These are phyloP conservation scores for Ennomos quercinarius DNA, from an alignment of 2,888 invertebrate genomes.

Conservation along the genomic window DNA sequence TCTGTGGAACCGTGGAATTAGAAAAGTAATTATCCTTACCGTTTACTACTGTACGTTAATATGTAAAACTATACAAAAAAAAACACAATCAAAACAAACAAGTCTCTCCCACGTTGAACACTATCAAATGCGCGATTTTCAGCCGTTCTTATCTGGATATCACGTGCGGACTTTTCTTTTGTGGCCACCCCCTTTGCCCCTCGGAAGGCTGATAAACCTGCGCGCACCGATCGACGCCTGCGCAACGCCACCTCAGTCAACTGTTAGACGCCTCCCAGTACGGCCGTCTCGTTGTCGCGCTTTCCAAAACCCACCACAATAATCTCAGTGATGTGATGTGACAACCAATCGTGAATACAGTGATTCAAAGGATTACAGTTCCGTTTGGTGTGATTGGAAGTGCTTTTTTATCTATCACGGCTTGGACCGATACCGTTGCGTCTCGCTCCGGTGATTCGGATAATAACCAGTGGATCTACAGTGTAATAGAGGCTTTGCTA, in stretches of 20 bases:
- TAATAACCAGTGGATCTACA: conserved; percentile 79
- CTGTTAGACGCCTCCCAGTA: conserved; percentile 55
- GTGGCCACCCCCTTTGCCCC: conserved; percentile 64
- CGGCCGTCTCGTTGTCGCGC: conserved; percentile 54
- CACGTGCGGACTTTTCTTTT: conserved; percentile 79
- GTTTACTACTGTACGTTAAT: too few species aligned
- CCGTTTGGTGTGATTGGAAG: conserved; percentile 39
- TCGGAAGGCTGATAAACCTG: conserved; percentile 78
- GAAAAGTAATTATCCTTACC: too few species aligned
- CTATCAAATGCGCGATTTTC: conserved; percentile 55
- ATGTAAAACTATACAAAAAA: not conserved
- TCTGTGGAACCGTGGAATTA: too few species aligned
- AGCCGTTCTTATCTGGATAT: conserved; percentile 65
- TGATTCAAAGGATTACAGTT: conserved; percentile 44
- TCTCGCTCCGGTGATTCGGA: conserved; percentile 76
- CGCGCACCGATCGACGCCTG: conserved; percentile 62
- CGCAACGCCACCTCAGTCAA: conserved; percentile 77
- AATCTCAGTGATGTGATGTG: conserved; percentile 60
- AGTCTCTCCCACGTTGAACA: conserved; percentile 24
- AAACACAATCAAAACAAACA: conserved; percentile 39
- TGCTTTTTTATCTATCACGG: conserved; percentile 53
- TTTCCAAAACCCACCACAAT: conserved; percentile 32
- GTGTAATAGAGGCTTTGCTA: conserved; percentile 76
- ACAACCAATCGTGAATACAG: conserved; percentile 43
- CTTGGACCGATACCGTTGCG: conserved; percentile 74